Evolutionary conservation across 37 sponge, comb jelly and placozoan genomes (phyloP), one percentile per base, ranked within the genome.

Genomic region (Amphimedon queenslandica): DNA sequence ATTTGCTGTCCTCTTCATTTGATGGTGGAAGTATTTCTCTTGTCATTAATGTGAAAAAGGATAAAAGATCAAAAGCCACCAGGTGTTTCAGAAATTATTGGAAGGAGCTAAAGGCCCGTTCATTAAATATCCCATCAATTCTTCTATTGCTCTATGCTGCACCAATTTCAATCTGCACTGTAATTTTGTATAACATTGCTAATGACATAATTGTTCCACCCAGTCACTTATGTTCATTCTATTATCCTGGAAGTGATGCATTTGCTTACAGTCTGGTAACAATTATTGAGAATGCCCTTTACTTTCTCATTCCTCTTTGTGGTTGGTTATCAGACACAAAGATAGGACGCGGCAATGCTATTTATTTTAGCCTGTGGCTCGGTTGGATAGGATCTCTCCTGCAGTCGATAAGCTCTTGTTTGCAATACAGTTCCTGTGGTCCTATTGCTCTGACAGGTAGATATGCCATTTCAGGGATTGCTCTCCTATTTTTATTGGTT

Each of bases 251-350:
- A 47, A 13, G 8, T 8, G 53, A 8, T 47, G 13, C 8, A 18
- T 8, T 18, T 18, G 13, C 53, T 13, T 47, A 47, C 53, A 47
- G 53, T 47, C 8, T 47, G 13, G 53, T 47, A 8, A 47, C 53
- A 47, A 47, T 47, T 47, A 18, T 47, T 47, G 53, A 47, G 53
- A 47, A 47, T 47, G 53, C 53, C 13, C 53, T 47, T 13, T 47
- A 18, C 53, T 47, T 47, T 18, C 53, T 47, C 13, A 13, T 60
- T n/a, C 61, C 61, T 25, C 5, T 60, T n/a, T 13, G 24, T 60
- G 61, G 61, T n/a, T 60, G 61, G 61, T 25, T 60, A 60, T 13
- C 61, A n/a, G 61, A 60, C 28, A 60, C 61, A 25, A 60, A n/a
- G 21, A 11, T 60, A n/a, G 61, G 61, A 6, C 61, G 27, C 24